A percentile compares a stretch with the other conserved stretches of the same genome.
Evolutionary conservation across 1,140 invertebrate genomes (phyloP).

Genomic region (Heliconius hermathena): DNA sequence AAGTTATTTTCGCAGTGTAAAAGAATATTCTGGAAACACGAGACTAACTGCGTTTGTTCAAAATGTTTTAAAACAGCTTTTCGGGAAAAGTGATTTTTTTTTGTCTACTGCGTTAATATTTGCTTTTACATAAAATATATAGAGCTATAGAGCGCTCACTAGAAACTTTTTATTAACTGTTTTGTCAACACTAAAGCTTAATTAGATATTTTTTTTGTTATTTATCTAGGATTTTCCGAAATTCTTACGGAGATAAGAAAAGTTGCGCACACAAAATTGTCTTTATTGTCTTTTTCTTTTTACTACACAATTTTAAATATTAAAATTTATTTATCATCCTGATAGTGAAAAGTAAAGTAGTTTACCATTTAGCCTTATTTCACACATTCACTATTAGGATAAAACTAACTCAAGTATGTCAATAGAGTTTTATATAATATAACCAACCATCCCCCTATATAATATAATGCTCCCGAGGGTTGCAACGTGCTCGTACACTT

Average conservation of each 20-base stretch:
- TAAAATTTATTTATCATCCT: background rate
- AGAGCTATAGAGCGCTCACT: too few relatives aligned
- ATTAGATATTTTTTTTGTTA: too few relatives aligned
- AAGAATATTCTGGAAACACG: background rate
- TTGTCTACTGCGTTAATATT: background rate
- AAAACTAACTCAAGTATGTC: background rate
- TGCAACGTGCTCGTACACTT: conserved; percentile 22
- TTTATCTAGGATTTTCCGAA: too few relatives aligned
- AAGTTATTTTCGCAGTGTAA: conserved; percentile 15
- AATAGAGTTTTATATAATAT: background rate
- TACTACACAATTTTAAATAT: too few relatives aligned
- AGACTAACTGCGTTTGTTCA: background rate
- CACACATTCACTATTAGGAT: background rate
- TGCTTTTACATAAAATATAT: too few relatives aligned
- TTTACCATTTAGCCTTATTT: background rate
- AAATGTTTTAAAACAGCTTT: background rate
- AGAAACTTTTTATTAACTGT: too few relatives aligned
- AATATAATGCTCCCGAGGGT: conserved; percentile 7
- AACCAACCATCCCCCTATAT: background rate
- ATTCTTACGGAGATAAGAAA: too few relatives aligned
- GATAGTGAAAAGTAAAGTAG: too few relatives aligned
- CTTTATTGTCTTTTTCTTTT: too few relatives aligned
- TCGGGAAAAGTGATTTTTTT: background rate
- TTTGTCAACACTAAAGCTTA: too few relatives aligned
- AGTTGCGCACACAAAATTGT: too few relatives aligned